Evolutionary conservation across 2,888 invertebrate species (phyloP), one percentile per base, ranked within the genome.

Genomic region (Eledona agricola): DNA sequence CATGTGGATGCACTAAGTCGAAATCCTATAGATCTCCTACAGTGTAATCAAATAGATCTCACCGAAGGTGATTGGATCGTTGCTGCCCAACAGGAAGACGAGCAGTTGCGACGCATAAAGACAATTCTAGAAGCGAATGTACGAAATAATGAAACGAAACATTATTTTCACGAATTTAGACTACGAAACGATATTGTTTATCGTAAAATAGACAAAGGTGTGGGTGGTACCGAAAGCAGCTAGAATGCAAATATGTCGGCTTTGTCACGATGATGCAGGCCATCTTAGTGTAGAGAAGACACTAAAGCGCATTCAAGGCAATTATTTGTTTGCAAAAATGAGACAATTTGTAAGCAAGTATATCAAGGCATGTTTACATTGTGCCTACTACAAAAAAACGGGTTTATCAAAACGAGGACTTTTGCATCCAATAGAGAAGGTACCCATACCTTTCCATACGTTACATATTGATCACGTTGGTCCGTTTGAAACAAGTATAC

Each of bases 101-200:
- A n/a, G n/a, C n/a, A n/a, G n/a, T n/a, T n/a, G n/a, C 70, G 1
- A 11, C 64, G 1, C 67, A 32, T 64, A 1, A 60, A 63, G n/a
- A n/a, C n/a, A n/a, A 1, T 68, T 70, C 13, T 1, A 63, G 63
- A 1, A 40, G 69, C 1, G 69, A 71, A 67, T 67, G 67, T 64
- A 1, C 60, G 62, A 4, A 28, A 62, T 2, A 64, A 64, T 25
- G 63, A 68, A 10, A 55, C 45, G 1, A 60, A 59, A 35, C 38
- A 57, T 5, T 62, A 62, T 53, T 62, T 60, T 26, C 4, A 52
- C 5, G 34, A 58, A 6, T 62, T 53, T 25, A 28, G 11, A 25
- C 17, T 63, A 22, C 59, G 47, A 51, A 16, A 29, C 9, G 49
- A 37, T 57, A 13, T n/a, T n/a, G n/a, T n/a, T n/a, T n/a, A n/a